Evolutionary conservation across 23 tunicate species (phyloP).

Genomic region (Botrylloides violaceus): DNA sequence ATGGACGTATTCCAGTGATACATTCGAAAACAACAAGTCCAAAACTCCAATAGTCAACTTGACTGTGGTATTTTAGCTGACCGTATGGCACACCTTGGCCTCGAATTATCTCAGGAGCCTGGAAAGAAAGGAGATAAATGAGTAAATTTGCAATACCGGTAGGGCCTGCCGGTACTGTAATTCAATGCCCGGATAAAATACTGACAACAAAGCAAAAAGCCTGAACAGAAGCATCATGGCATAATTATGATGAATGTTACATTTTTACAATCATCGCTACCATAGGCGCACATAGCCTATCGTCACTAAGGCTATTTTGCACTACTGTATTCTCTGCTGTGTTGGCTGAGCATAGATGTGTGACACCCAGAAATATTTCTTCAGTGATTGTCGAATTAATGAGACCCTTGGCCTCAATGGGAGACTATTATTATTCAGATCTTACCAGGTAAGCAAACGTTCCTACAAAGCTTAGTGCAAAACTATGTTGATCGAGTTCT

Average conservation of each 20-base stretch:
- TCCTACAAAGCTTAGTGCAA: constrained; percentile 74
- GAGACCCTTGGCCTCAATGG: not conserved
- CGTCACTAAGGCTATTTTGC: too few species aligned
- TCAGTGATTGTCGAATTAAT: not conserved
- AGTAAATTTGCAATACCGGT: too few species aligned
- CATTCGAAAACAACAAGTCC: constrained; percentile 87
- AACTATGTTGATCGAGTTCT: constrained; percentile 41
- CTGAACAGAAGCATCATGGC: too few species aligned
- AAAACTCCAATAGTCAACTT: constrained; percentile 92
- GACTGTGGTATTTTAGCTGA: constrained; percentile 33
- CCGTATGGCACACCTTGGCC: constrained; percentile 13
- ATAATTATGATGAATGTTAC: too few species aligned
- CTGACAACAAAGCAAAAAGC: too few species aligned
- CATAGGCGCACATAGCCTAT: too few species aligned
- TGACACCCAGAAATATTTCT: not conserved
- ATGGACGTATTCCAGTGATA: constrained; percentile 84
- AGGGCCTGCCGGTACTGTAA: too few species aligned
- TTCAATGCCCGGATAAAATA: too few species aligned
- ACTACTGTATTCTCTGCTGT: too few species aligned
- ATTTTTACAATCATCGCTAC: too few species aligned
- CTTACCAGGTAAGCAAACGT: constrained; percentile 73
- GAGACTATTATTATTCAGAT: too few species aligned
- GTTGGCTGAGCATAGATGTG: too few species aligned
- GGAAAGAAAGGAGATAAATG: not conserved
- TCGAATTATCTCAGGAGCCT: constrained; percentile 83